phyloP scores from a whole-genome alignment of 2,113 vertebrate genomes.

The Rhynchomys soricoides region DNA sequence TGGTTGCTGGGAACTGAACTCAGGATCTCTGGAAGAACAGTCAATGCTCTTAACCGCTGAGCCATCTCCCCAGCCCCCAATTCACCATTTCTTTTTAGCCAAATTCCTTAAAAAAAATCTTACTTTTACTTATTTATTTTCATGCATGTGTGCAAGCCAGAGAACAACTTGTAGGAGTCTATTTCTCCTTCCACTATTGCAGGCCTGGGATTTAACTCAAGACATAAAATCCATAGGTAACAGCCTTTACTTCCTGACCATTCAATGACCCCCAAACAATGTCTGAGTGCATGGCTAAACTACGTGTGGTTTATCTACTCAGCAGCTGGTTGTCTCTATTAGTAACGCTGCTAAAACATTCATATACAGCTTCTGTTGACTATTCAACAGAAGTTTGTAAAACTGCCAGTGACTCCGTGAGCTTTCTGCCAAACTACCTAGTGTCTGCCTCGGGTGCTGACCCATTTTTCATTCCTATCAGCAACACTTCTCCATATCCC shows the following conservation, averaged over 20 bases:
- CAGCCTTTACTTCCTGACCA: not conserved
- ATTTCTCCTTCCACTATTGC: not conserved
- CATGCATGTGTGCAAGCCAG: too few species aligned
- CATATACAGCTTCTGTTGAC: not conserved
- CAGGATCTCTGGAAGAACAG: too few species aligned
- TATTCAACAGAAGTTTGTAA: not conserved
- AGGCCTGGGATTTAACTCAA: not conserved
- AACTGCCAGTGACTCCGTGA: not conserved
- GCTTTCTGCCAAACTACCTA: conserved; percentile 18
- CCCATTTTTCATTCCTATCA: not conserved
- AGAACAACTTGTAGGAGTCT: not conserved
- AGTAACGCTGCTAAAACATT: conserved; percentile 30
- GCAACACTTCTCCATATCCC: not conserved
- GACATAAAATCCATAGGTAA: not conserved
- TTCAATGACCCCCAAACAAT: not conserved
- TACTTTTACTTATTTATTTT: not conserved
- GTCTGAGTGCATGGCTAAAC: not conserved
- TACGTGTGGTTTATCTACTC: not conserved
- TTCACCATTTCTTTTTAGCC: not conserved
- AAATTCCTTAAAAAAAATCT: not conserved
- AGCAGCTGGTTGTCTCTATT: not conserved
- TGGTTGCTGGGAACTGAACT: too few species aligned
- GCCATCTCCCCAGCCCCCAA: too few species aligned
- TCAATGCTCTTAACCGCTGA: too few species aligned
- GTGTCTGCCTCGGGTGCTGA: not conserved